Conservation (phyloP, 2,888 invertebrate genomes). For the Peribatodes rhomboidaria region DNA sequence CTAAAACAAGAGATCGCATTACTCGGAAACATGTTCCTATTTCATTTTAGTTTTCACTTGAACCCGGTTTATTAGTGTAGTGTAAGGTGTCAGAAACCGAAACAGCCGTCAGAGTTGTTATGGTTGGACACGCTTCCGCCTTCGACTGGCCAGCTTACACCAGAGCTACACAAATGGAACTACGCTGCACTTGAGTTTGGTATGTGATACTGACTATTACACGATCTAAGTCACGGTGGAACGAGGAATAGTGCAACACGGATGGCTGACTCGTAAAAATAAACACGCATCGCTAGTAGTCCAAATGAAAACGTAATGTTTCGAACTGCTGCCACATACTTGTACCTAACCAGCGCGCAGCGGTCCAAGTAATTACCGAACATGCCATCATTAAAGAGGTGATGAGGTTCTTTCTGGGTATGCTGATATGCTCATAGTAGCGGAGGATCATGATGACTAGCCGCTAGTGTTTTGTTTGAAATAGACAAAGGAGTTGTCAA, state of each 20-base stretch:
- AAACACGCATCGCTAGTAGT: constrained; percentile 66
- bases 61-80: constrained; percentile 78
- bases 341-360: constrained; percentile 16
- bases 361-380: constrained; percentile 10
- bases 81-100: constrained; percentile 74
- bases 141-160: constrained; percentile 52
- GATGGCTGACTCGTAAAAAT: constrained; percentile 71
- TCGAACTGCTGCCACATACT: constrained; percentile 17
- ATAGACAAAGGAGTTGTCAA: constrained; percentile 64
- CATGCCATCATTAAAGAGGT: not conserved
- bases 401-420: constrained; percentile 7
- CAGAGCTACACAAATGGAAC: constrained; percentile 33
- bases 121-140: constrained; percentile 79
- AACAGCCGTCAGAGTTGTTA: constrained; percentile 77
- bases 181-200: constrained; percentile 33
- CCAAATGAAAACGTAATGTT: constrained; percentile 32
- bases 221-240: constrained; percentile 44
- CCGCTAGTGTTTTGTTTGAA: constrained; percentile 36
- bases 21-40: constrained; percentile 69
- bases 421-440: not conserved
- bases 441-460: constrained; percentile 22
- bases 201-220: constrained; percentile 19
- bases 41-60: constrained; percentile 74
- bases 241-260: constrained; percentile 63
- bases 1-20: constrained; percentile 37